phyloP scores from a whole-genome alignment of 2,888 invertebrate species.

The Drosophila melanosoma region DNA sequence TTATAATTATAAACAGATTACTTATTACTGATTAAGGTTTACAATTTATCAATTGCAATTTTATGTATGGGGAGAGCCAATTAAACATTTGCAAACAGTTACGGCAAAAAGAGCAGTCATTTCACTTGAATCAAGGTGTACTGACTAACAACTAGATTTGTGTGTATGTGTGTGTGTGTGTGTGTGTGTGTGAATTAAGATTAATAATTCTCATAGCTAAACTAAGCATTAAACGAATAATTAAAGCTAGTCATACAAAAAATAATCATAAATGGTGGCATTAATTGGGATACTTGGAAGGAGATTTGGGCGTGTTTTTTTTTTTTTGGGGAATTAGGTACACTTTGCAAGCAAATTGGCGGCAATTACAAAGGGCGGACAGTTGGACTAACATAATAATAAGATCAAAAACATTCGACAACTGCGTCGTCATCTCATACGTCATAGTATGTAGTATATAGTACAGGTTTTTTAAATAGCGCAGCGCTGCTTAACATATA shows the following conservation, averaged over 20 bases:
- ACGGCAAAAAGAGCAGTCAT: slow-evolving; percentile 49
- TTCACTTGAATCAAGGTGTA: slow-evolving; percentile 27
- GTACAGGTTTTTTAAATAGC: slow-evolving; percentile 68
- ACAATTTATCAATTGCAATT: slow-evolving; percentile 24
- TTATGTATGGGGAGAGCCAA: slow-evolving; percentile 36
- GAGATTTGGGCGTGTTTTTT: not conserved
- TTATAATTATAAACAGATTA: slow-evolving; percentile 40
- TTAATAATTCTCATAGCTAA: slow-evolving; percentile 78
- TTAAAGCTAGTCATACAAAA: slow-evolving; percentile 71
- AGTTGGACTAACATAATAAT: slow-evolving; percentile 57
- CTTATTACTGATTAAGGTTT: slow-evolving; percentile 1
- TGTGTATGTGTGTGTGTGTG: slow-evolving; percentile 21
- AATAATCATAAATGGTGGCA: slow-evolving; percentile 54
- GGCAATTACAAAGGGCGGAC: slow-evolving; percentile 68
- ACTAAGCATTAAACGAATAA: slow-evolving; percentile 60
- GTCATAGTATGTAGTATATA: slow-evolving; percentile 56
- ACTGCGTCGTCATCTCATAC: slow-evolving; percentile 55
- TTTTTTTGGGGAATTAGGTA: not conserved
- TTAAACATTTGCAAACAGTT: slow-evolving; percentile 32
- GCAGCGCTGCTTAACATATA: slow-evolving; percentile 47
- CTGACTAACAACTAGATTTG: slow-evolving; percentile 40
- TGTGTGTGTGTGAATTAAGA: slow-evolving; percentile 53
- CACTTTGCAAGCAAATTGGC: slow-evolving; percentile 73
- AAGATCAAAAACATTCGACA: slow-evolving; percentile 49
- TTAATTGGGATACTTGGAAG: not conserved